These are phyloP conservation scores for Hemistola chrysoprasaria DNA, from an alignment of 2,888 invertebrate genomes.

Conservation along the genomic window DNA sequence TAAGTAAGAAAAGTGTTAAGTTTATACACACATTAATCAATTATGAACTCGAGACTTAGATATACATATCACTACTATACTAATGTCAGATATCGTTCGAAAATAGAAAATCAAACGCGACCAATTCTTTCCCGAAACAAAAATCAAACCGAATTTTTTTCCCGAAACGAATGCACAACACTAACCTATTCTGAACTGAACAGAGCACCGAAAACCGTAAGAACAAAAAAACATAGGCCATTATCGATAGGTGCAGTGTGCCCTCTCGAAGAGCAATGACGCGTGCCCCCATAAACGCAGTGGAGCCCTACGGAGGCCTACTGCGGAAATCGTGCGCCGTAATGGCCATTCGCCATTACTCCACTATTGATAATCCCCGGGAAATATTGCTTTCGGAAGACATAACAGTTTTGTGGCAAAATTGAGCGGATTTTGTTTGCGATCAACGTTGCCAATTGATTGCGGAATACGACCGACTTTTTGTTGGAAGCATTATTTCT, in stretches of 20 bases:
- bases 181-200: background rate
- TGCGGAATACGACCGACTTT: constrained; percentile 21
- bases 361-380: constrained; percentile 77
- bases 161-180: background rate
- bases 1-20: no score
- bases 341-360: constrained; percentile 80
- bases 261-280: constrained; percentile 66
- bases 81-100: no score
- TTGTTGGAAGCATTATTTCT: constrained; percentile 22
- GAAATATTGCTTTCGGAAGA: constrained; percentile 76
- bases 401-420: constrained; percentile 81
- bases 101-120: no score
- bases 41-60: no score
- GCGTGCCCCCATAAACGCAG: constrained; percentile 76
- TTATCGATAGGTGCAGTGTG: constrained; percentile 48
- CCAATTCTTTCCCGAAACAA: no score
- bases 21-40: no score
- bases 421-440: constrained; percentile 67
- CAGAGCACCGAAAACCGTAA: constrained; percentile 25
- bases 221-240: constrained; percentile 30
- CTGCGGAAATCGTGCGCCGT: constrained; percentile 76
- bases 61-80: no score
- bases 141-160: no score
- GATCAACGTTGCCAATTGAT: constrained; percentile 31
- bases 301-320: constrained; percentile 39